Conservation (phyloP, 2,113 vertebrate genomes). For the Thinocorus orbignyianus region DNA sequence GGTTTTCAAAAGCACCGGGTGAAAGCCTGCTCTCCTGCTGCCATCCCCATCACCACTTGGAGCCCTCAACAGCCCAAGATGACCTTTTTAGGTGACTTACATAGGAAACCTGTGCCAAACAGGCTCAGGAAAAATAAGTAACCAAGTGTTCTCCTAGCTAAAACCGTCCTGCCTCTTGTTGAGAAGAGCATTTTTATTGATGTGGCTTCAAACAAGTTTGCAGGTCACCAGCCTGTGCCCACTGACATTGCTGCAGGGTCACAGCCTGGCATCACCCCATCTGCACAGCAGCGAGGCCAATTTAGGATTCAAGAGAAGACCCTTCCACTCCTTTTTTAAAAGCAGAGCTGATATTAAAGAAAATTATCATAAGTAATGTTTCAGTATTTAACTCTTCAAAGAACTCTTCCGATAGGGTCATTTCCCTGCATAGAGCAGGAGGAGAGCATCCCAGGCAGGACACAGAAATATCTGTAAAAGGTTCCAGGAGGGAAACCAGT, state of each 20-base stretch:
- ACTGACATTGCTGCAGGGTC: background rate
- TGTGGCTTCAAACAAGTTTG: background rate
- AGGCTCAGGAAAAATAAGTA: background rate
- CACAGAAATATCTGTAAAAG: background rate
- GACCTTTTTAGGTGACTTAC: background rate
- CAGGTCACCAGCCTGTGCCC: background rate
- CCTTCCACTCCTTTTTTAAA: background rate
- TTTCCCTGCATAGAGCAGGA: background rate
- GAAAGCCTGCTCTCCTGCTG: background rate
- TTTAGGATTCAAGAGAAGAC: background rate
- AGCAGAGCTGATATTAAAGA: background rate
- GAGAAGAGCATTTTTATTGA: background rate
- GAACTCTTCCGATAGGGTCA: background rate
- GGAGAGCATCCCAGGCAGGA: background rate
- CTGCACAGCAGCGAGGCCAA: background rate
- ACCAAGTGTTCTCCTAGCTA: background rate
- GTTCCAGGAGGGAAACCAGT: background rate
- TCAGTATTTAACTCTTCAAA: background rate
- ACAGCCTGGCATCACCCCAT: background rate
- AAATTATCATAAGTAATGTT: background rate
- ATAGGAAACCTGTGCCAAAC: background rate
- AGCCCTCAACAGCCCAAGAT: background rate
- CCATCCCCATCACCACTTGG: background rate
- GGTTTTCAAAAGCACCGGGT: background rate
- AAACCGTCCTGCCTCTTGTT: background rate